A percentile compares a stretch with the other conserved stretches of the same genome.
Conservation (phyloP, 1,140 invertebrate genomes). For the Meloidogyne hapla region DNA sequence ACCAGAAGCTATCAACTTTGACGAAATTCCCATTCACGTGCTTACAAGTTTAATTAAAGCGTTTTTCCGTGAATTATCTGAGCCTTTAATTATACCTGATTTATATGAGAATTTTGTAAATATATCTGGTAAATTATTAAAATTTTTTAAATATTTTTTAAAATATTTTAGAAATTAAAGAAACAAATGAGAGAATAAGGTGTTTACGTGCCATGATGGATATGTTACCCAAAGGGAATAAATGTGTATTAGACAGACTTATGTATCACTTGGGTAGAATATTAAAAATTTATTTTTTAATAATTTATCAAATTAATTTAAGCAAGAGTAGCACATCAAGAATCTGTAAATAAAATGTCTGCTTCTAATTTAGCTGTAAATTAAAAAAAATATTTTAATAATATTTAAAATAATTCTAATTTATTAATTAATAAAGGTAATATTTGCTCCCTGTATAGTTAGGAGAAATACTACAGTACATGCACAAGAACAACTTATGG, state of each 20-base stretch:
- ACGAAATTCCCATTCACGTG: slow-evolving; percentile 77
- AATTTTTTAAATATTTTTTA: slow-evolving; percentile 27
- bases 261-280: slow-evolving; percentile 85
- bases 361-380: slow-evolving; percentile 85
- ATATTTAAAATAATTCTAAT: neutral
- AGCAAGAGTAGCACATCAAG: slow-evolving; percentile 76
- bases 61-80: slow-evolving; percentile 86
- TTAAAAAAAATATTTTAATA: slow-evolving; percentile 68
- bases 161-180: slow-evolving; percentile 71
- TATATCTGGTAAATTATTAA: slow-evolving; percentile 69
- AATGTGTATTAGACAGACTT: slow-evolving; percentile 84
- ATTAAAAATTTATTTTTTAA: neutral
- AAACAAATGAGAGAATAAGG: slow-evolving; percentile 77
- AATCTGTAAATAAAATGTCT: slow-evolving; percentile 87
- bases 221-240: slow-evolving; percentile 83
- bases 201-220: slow-evolving; percentile 83
- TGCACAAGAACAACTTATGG: slow-evolving; percentile 79
- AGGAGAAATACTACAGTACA: slow-evolving; percentile 79
- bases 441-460: slow-evolving; percentile 76
- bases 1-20: slow-evolving; percentile 69
- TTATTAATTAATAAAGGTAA: slow-evolving; percentile 6
- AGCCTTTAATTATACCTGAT: slow-evolving; percentile 86
- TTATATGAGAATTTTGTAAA: slow-evolving; percentile 83
- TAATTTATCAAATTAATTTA: slow-evolving; percentile 21
- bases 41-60: slow-evolving; percentile 84